Conservation (phyloP, 1,140 invertebrate species). For the Hesperophylax magnus region DNA sequence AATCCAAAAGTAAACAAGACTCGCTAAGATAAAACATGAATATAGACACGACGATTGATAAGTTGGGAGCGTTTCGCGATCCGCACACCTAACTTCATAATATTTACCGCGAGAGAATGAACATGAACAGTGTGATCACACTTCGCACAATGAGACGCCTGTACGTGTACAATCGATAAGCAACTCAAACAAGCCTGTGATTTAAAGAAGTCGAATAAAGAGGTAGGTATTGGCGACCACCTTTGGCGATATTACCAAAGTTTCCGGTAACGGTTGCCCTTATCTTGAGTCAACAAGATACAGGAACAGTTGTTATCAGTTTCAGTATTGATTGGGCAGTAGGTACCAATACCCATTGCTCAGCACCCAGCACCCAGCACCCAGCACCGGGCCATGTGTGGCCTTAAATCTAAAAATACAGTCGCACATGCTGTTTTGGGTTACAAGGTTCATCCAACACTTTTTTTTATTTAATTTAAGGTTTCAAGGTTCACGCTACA, state of each 20-base stretch:
- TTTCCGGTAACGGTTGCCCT: constrained; percentile 22
- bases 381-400: constrained; percentile 14
- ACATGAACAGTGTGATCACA: neutral
- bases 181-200: constrained; percentile 23
- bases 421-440: neutral
- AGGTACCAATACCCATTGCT: no score
- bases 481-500: no score
- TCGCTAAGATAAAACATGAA: neutral
- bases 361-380: no score
- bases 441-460: neutral
- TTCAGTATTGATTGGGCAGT: constrained; percentile 25
- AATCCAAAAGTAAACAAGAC: constrained; percentile 7
- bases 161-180: neutral
- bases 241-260: neutral
- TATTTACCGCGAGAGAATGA: constrained; percentile 4
- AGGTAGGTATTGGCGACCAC: neutral
- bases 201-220: constrained; percentile 28
- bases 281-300: constrained; percentile 35
- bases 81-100: constrained; percentile 28
- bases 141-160: constrained; percentile 3
- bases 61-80: constrained; percentile 2
- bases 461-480: no score
- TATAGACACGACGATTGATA: constrained; percentile 28
- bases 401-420: constrained; percentile 6
- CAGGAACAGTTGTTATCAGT: neutral